A percentile compares a stretch with the other conserved stretches of the same genome.
Conservation (phyloP, 2,797 vertebrate species). For the Cynodonichthys magdalenae region DNA sequence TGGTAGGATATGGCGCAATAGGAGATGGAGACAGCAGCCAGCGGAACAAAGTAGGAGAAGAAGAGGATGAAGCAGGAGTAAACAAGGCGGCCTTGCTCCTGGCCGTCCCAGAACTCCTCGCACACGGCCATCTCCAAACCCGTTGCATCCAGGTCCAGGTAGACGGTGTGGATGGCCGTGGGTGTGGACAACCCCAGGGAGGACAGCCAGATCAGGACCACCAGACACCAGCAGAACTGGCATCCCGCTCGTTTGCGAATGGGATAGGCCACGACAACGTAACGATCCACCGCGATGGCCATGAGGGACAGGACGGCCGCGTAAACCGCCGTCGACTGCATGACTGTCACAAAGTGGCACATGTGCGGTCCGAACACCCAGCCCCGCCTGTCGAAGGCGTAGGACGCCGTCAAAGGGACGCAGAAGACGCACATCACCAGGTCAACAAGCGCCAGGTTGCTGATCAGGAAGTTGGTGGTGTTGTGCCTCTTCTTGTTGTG, state of each 20-base stretch:
- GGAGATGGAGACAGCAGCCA: conserved; percentile 84
- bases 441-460: conserved; percentile 86
- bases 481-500: conserved; percentile 87
- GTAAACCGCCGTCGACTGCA: conserved; percentile 86
- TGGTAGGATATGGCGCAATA: conserved; percentile 88
- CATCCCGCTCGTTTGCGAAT: conserved; percentile 80
- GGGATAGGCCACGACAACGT: conserved; percentile 89
- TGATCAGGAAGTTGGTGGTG: conserved; percentile 90
- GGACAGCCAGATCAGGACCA: conserved; percentile 83
- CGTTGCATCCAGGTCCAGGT: conserved; percentile 83
- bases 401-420: conserved; percentile 86
- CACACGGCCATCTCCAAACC: conserved; percentile 88
- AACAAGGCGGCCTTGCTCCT: conserved; percentile 80
- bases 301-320: conserved; percentile 89
- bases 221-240: conserved; percentile 80
- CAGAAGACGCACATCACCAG: conserved; percentile 89
- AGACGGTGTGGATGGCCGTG: conserved; percentile 81
- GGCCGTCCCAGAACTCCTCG: conserved; percentile 87
- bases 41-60: conserved; percentile 87
- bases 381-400: conserved; percentile 85
- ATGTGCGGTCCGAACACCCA: conserved; percentile 88
- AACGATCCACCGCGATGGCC: conserved; percentile 88
- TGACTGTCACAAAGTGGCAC: conserved; percentile 85
- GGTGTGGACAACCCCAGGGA: conserved; percentile 82
- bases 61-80: conserved; percentile 88